These are phyloP conservation scores for Corynorhinus townsendii DNA, from an alignment of 2,113 vertebrate genomes.

Conservation along the genomic window DNA sequence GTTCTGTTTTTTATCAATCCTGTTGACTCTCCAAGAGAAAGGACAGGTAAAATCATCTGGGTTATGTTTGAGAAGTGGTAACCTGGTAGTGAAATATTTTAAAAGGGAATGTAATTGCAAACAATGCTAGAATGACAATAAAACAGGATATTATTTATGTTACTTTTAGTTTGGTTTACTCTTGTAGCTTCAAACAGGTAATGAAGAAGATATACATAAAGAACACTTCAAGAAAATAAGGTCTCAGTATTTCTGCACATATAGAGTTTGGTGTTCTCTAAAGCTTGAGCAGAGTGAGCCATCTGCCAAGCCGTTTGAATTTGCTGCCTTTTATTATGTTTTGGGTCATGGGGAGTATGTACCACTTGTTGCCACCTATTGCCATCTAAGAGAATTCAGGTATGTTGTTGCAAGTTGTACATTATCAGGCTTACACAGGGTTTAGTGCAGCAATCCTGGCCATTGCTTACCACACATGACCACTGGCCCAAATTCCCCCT, in stretches of 20 bases:
- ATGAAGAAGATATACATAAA: not conserved
- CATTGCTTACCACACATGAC: not conserved
- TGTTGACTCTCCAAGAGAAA: not conserved
- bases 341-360: not conserved
- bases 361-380: not conserved
- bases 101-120: not conserved
- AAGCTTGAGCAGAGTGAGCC: not conserved
- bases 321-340: not conserved
- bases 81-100: conserved; percentile 12
- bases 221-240: not conserved
- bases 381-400: not conserved
- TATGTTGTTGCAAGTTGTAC: not conserved
- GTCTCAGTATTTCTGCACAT: not conserved
- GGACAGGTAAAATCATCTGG: not conserved
- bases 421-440: not conserved
- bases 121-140: conserved; percentile 4
- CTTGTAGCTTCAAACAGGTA: not conserved
- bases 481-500: no score
- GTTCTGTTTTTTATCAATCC: not conserved
- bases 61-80: not conserved
- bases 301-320: not conserved
- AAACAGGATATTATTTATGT: not conserved
- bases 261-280: not conserved
- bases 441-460: not conserved
- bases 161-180: not conserved